Conservation (phyloP, 2,797 vertebrate species). For the Cichlasoma orientale region DNA sequence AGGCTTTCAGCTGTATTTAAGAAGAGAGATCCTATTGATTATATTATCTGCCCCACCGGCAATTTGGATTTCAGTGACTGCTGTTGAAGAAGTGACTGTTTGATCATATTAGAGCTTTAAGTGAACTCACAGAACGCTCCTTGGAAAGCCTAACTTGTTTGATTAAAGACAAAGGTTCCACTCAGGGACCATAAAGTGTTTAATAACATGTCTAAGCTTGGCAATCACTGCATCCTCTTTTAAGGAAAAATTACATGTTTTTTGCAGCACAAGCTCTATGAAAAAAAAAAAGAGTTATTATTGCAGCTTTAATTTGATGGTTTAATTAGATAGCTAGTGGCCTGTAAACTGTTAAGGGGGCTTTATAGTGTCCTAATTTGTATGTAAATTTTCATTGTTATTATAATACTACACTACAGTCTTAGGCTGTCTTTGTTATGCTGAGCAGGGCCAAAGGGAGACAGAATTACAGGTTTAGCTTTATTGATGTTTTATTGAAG, state of each 20-base stretch:
- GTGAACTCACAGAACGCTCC: conserved; percentile 18
- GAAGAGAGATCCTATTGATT: conserved; percentile 5
- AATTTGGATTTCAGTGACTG: conserved; percentile 34
- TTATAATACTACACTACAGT: conserved; percentile 52
- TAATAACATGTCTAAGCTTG: neutral
- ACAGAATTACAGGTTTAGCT: conserved; percentile 10
- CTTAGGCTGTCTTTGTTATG: conserved; percentile 35
- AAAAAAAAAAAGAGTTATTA: conserved; percentile 21
- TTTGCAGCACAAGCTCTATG: conserved; percentile 13
- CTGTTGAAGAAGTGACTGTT: conserved; percentile 21
- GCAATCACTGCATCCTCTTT: neutral
- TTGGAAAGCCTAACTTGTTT: neutral
- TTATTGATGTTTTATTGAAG: neutral
- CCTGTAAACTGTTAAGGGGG: conserved; percentile 55
- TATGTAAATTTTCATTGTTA: conserved; percentile 64
- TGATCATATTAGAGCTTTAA: conserved; percentile 30
- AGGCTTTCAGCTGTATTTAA: conserved; percentile 13
- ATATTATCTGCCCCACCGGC: conserved; percentile 3
- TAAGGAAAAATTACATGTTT: neutral
- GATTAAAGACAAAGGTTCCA: conserved; percentile 12
- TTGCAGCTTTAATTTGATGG: conserved; percentile 52
- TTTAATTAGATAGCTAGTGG: conserved; percentile 68
- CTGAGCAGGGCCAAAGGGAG: conserved; percentile 18
- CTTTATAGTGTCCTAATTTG: conserved; percentile 62
- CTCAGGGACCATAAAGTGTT: neutral